Percentiles rank a stretch among this genome's conserved stretches.
Conservation (phyloP, 1,140 invertebrate species). For the Pseudomyrmex gracilis region DNA sequence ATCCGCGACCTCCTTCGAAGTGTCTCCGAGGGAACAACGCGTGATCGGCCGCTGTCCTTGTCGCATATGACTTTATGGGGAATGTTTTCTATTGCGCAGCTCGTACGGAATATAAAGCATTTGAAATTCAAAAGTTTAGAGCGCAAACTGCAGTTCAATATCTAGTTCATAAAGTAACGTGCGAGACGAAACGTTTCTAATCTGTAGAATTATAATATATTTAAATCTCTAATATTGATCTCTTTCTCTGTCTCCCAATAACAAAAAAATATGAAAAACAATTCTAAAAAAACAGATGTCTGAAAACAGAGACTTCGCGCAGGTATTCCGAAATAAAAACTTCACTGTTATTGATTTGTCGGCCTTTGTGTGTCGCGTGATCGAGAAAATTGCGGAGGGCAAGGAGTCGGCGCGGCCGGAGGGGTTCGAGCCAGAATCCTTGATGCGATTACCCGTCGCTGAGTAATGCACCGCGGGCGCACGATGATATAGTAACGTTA, state of each 20-base stretch:
- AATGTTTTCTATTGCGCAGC: background rate
- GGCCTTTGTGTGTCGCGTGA: conserved; percentile 75
- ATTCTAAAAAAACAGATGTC: background rate
- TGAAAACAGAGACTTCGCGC: background rate
- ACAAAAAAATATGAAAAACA: background rate
- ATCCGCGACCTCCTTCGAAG: conserved; percentile 17
- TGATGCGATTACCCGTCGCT: conserved; percentile 55
- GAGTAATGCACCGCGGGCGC: conserved; percentile 65
- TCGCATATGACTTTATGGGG: background rate
- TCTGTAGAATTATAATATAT: background rate
- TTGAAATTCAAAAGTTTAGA: background rate
- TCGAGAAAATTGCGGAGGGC: conserved; percentile 75
- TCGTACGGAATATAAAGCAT: background rate
- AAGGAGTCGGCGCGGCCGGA: conserved; percentile 67
- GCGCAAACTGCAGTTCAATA: background rate
- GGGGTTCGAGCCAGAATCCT: conserved; percentile 42
- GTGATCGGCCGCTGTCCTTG: background rate
- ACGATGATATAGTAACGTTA: conserved; percentile 61
- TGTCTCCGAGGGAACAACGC: background rate
- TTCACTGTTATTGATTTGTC: conserved; percentile 74
- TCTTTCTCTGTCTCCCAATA: too few relatives aligned
- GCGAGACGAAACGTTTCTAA: too few relatives aligned
- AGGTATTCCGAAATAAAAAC: conserved; percentile 2
- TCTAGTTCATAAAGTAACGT: too few relatives aligned
- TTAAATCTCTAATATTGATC: background rate